A percentile compares a stretch with the other conserved stretches of the same genome.
Conservation (phyloP, 2,888 invertebrate genomes). For the Philonicus albiceps region DNA sequence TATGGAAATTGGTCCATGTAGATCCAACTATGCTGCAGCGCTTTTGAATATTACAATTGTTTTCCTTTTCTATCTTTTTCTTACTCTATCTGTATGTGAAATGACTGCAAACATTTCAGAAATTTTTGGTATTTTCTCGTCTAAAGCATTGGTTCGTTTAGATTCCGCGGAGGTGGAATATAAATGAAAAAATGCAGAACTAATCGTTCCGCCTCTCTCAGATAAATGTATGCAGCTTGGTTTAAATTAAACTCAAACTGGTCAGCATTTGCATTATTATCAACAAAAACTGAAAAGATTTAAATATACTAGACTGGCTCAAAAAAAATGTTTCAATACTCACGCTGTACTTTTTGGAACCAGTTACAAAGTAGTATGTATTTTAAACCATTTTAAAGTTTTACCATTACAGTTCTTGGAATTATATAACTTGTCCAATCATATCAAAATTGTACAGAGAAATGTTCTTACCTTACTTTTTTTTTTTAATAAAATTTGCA, state of each 20-base stretch:
- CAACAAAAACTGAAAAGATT: background rate
- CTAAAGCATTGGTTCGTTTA: background rate
- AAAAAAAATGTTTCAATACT: too few species aligned
- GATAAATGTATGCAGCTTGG: background rate
- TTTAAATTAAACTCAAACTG: background rate
- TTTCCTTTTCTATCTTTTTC: background rate
- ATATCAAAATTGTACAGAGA: too few species aligned
- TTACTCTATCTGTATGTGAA: background rate
- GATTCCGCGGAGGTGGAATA: background rate
- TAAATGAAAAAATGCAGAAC: background rate
- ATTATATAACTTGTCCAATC: too few species aligned
- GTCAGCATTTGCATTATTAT: background rate
- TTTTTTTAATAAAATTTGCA: too few species aligned
- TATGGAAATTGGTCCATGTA: background rate
- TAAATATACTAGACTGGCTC: too few species aligned
- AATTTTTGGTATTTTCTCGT: background rate
- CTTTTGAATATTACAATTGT: background rate
- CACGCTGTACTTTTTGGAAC: too few species aligned
- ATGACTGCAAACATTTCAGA: background rate
- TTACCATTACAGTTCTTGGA: too few species aligned
- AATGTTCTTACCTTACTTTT: too few species aligned
- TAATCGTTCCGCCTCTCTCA: background rate
- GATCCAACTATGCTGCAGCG: background rate
- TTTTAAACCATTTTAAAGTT: too few species aligned
- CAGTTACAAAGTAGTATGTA: too few species aligned